Evolutionary conservation across 2,797 vertebrate species (phyloP).

Genomic region (Sebastes cheni): DNA sequence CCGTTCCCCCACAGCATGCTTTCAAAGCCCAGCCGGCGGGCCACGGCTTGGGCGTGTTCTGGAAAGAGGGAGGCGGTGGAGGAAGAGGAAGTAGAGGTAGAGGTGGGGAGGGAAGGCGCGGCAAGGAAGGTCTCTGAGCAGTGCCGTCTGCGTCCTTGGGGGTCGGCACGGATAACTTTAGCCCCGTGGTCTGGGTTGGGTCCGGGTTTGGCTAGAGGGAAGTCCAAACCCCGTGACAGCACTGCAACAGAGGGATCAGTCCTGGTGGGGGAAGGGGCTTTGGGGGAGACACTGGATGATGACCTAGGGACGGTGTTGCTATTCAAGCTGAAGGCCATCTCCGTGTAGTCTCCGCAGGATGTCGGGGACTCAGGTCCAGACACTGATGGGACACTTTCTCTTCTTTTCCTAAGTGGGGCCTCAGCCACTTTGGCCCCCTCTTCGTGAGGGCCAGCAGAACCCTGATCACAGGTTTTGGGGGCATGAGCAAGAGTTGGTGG

Average conservation of each 20-base stretch:
- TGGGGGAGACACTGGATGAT: conserved; percentile 63
- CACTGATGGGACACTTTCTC: conserved; percentile 58
- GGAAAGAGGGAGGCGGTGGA: conserved; percentile 81
- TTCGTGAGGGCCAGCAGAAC: conserved; percentile 33
- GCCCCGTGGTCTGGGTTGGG: conserved; percentile 82
- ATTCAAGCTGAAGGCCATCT: conserved; percentile 80
- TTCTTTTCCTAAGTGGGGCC: conserved; percentile 54
- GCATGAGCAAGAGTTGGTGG: conserved; percentile 57
- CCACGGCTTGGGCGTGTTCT: conserved; percentile 78
- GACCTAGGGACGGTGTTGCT: conserved; percentile 56
- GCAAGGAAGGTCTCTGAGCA: conserved; percentile 84
- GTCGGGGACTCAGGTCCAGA: conserved; percentile 69
- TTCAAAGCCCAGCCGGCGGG: conserved; percentile 79
- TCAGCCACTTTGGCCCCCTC: conserved; percentile 52
- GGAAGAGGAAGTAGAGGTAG: conserved; percentile 68
- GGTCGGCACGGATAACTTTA: conserved; percentile 82
- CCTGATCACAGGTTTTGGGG: conserved; percentile 8
- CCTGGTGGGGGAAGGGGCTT: conserved; percentile 73
- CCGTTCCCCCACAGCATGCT: conserved; percentile 76
- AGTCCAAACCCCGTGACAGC: conserved; percentile 76
- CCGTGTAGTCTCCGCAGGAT: conserved; percentile 79
- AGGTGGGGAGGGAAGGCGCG: conserved; percentile 63
- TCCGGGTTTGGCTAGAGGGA: conserved; percentile 73
- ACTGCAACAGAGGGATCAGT: conserved; percentile 67
- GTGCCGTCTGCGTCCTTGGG: conserved; percentile 79